Percentiles rank a stretch among this genome's conserved stretches.
phyloP scores from a whole-genome alignment of 2,888 invertebrate species.

The Cataglyphis cursor region DNA sequence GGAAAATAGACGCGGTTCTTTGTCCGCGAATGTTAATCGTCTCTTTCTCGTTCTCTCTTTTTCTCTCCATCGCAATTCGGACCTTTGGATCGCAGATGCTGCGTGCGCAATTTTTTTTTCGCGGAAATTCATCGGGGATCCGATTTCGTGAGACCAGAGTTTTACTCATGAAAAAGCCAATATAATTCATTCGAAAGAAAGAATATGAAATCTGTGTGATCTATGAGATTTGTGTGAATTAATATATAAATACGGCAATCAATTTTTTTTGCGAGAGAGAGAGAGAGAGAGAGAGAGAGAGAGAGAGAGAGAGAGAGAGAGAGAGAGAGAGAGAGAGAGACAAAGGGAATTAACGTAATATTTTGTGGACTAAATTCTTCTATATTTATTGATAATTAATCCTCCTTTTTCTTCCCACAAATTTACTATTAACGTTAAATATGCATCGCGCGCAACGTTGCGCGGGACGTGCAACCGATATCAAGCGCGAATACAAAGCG shows the following conservation, averaged over 20 bases:
- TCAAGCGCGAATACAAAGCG: background rate
- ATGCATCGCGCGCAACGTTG: background rate
- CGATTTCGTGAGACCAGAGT: background rate
- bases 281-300: too few species aligned
- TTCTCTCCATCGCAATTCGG: background rate
- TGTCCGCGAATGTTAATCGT: constrained; percentile 43
- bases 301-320: background rate
- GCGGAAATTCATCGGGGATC: constrained; percentile 19
- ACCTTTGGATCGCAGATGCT: background rate
- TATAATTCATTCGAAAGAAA: background rate
- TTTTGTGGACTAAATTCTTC: background rate
- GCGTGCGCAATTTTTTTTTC: constrained; percentile 9
- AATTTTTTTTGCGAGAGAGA: background rate
- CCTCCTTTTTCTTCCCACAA: background rate
- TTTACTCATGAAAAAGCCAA: background rate
- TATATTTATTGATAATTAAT: background rate
- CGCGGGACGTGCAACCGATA: background rate
- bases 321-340: background rate
- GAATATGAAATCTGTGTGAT: background rate
- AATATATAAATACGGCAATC: background rate
- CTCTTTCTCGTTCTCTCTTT: background rate
- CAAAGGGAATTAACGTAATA: background rate
- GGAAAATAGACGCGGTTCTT: constrained; percentile 42
- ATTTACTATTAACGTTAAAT: background rate
- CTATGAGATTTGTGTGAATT: background rate